These are phyloP conservation scores for Hystrix cristata DNA, from an alignment of 2,113 vertebrate species.

Conservation along the genomic window DNA sequence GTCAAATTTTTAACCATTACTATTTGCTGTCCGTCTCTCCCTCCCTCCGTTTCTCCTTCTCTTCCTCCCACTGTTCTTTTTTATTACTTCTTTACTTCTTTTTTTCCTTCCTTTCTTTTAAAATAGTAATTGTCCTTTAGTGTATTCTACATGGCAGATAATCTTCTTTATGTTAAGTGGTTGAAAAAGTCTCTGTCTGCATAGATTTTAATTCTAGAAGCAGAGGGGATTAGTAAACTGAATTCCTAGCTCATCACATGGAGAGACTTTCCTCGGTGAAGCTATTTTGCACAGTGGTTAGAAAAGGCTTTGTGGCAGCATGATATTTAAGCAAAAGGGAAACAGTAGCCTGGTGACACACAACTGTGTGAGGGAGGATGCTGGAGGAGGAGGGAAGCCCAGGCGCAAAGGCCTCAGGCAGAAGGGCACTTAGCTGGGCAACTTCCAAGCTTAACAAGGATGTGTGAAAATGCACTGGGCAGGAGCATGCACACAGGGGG, in stretches of 20 bases:
- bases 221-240: neutral
- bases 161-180: neutral
- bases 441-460: neutral
- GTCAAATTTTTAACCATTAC: neutral
- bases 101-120: neutral
- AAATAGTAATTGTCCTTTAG: neutral
- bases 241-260: neutral
- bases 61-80: neutral
- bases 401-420: neutral
- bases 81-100: too few relatives aligned
- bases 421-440: neutral
- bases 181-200: neutral
- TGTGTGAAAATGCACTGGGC: neutral
- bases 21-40: neutral
- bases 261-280: neutral
- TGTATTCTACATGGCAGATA: neutral
- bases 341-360: neutral
- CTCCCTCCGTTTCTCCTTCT: neutral
- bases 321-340: neutral
- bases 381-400: neutral
- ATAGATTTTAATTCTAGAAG: neutral
- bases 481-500: neutral
- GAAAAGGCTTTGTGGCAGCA: neutral
- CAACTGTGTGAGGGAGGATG: neutral
- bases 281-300: neutral